Conservation (phyloP, 2,888 invertebrate genomes). For the Strigamia maritima region DNA sequence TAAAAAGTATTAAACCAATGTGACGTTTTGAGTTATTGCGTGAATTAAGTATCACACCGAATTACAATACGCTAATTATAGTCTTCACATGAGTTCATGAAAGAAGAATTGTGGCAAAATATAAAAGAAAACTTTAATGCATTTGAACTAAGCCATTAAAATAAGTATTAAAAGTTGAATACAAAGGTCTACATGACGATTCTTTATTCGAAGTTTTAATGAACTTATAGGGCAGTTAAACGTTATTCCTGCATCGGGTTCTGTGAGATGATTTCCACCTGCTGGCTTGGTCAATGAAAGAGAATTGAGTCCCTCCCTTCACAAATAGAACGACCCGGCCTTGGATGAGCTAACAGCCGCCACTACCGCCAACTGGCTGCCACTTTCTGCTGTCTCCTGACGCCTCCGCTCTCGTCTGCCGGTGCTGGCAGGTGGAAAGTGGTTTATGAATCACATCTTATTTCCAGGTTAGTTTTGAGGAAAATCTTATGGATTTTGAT, state of each 20-base stretch:
- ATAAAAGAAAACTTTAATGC: too few relatives aligned
- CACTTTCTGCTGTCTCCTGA: neutral
- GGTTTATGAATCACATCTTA: neutral
- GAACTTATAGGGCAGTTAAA: neutral
- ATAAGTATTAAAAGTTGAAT: neutral
- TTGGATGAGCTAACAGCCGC: neutral
- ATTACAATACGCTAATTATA: neutral
- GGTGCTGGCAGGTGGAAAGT: neutral
- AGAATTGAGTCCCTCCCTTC: neutral
- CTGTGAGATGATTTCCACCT: neutral
- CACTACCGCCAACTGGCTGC: slow-evolving; percentile 4
- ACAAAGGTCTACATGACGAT: neutral
- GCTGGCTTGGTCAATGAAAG: neutral
- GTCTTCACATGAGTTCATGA: too few relatives aligned
- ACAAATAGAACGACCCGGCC: neutral
- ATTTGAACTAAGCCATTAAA: neutral
- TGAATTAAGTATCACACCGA: neutral
- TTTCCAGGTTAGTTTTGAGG: neutral
- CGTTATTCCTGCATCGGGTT: neutral
- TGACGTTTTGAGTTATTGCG: neutral
- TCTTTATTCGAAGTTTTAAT: neutral
- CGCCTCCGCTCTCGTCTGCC: neutral
- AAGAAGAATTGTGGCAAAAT: too few relatives aligned
- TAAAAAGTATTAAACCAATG: neutral
- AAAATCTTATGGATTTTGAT: neutral